phyloP scores from a whole-genome alignment of 2,113 vertebrate species.

The Microcebus griseorufus region DNA sequence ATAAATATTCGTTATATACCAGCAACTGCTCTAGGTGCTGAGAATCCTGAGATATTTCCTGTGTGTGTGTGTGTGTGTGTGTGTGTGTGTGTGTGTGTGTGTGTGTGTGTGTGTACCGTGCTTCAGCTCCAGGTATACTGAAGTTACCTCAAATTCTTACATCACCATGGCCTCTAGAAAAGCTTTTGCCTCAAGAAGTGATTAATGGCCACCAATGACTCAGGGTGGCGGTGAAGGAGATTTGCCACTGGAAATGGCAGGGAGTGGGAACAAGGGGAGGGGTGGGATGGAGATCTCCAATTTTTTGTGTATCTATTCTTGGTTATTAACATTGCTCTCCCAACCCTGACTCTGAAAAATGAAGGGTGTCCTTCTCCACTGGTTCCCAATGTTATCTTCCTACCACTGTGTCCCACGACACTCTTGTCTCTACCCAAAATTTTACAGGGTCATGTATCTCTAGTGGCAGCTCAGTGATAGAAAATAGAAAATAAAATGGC shows the following conservation, averaged over 20 bases:
- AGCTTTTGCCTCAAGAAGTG: background rate
- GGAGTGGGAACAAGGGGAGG: fast-evolving
- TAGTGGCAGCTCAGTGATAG: background rate
- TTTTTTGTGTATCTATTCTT: fast-evolving
- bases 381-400: background rate
- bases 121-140: background rate
- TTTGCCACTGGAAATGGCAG: background rate
- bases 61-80: too few species aligned
- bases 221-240: too few species aligned
- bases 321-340: background rate
- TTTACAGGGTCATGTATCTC: background rate
- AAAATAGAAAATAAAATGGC: background rate
- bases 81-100: background rate
- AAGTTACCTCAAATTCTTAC: background rate
- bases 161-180: background rate
- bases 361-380: background rate
- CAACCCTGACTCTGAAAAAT: background rate
- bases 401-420: background rate
- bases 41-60: too few species aligned
- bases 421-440: background rate
- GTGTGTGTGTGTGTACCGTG: background rate
- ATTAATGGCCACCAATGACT: background rate
- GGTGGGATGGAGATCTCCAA: fast-evolving
- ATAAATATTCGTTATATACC: background rate
- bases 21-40: background rate